A percentile compares a stretch with the other conserved stretches of the same genome.
These are phyloP conservation scores for Asarcornis scutulata DNA, from an alignment of 2,113 vertebrate genomes.

Conservation along the genomic window DNA sequence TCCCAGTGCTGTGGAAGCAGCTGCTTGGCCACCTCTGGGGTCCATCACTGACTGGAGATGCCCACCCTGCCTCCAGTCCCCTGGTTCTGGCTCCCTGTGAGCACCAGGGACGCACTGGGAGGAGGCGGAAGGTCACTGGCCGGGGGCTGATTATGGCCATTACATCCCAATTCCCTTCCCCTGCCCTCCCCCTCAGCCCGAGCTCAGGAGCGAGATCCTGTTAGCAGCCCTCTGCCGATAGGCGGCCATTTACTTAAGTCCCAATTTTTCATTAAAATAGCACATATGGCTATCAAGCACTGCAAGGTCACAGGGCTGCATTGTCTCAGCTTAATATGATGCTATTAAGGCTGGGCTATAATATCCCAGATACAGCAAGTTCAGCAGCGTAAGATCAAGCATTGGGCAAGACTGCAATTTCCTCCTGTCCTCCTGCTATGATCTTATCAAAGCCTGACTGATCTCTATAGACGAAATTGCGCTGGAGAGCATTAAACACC, in stretches of 20 bases:
- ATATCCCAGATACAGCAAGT: conserved; percentile 38
- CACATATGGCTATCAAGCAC: conserved; percentile 21
- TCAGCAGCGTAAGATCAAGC: conserved; percentile 65
- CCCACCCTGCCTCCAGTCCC: background rate
- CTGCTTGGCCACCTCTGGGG: background rate
- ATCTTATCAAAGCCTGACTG: conserved; percentile 76
- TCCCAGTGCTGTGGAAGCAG: fast-evolving
- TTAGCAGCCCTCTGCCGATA: conserved; percentile 21
- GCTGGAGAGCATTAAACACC: conserved; percentile 23
- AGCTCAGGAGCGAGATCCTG: background rate
- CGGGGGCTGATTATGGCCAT: conserved; percentile 8
- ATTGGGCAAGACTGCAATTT: conserved; percentile 74
- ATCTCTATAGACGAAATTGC: conserved; percentile 35
- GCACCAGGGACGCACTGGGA: background rate
- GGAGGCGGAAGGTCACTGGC: background rate
- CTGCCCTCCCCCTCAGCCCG: background rate
- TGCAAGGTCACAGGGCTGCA: conserved; percentile 72
- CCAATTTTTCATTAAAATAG: conserved; percentile 74
- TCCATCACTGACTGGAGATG: too few species aligned
- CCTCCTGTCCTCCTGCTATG: conserved; percentile 70
- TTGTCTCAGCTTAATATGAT: conserved; percentile 63
- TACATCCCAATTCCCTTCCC: conserved; percentile 20
- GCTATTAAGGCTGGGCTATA: conserved; percentile 65
- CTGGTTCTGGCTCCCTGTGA: background rate
- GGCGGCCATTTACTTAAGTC: conserved; percentile 40